These are phyloP conservation scores for Cosmopolites sordidus DNA, from an alignment of 2,888 invertebrate species.

Conservation along the genomic window DNA sequence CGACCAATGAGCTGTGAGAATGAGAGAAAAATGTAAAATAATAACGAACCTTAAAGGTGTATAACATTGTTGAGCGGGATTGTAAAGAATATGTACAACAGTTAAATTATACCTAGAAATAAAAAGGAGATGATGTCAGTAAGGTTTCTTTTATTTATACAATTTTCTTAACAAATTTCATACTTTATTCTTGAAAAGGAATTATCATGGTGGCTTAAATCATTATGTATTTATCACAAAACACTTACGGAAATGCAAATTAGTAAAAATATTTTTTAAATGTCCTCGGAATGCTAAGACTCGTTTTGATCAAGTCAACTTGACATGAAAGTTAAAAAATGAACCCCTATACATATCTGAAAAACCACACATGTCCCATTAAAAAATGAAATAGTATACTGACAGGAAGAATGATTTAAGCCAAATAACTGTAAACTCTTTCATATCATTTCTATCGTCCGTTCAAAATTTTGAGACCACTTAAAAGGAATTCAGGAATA, in stretches of 20 bases:
- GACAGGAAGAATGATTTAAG: neutral
- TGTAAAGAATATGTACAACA: slow-evolving; percentile 41
- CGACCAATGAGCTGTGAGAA: slow-evolving; percentile 4
- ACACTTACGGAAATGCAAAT: no score
- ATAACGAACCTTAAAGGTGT: slow-evolving; percentile 37
- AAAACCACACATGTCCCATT: no score
- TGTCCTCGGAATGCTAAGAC: no score
- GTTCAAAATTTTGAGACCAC: no score
- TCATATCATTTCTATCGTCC: no score
- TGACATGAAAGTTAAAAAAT: no score
- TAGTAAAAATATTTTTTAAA: no score
- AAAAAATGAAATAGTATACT: no score
- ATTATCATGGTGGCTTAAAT: slow-evolving; percentile 8
- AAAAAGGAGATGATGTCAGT: slow-evolving; percentile 35
- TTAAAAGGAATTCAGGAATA: no score
- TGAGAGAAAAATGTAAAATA: slow-evolving; percentile 24
- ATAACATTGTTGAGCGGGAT: slow-evolving; percentile 34
- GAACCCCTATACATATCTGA: no score
- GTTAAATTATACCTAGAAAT: slow-evolving; percentile 42
- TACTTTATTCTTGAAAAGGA: slow-evolving; percentile 20
- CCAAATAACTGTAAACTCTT: neutral
- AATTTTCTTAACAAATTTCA: slow-evolving; percentile 23
- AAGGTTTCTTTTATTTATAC: slow-evolving; percentile 25
- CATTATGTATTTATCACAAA: no score
- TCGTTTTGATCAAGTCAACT: no score